A percentile compares a stretch with the other conserved stretches of the same genome.
Evolutionary conservation across 1,140 invertebrate genomes (phyloP).

Genomic region (Trialeurodes vaporariorum): DNA sequence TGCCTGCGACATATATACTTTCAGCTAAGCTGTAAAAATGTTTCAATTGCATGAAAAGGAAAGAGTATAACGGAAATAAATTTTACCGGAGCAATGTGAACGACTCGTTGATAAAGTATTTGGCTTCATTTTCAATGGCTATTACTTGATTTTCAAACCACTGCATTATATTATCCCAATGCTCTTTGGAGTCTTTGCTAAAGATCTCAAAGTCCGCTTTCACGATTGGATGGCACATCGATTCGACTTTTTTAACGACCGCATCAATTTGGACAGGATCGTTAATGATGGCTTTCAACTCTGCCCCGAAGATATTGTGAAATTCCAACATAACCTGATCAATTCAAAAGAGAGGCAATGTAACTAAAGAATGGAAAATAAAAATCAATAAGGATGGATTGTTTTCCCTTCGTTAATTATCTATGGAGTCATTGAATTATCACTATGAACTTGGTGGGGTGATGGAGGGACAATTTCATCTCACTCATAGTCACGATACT

Average conservation of each 20-base stretch:
- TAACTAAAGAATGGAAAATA: constrained; percentile 6
- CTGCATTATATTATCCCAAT: constrained; percentile 68
- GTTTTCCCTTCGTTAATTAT: too few species aligned
- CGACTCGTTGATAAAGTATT: constrained; percentile 71
- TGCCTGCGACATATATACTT: too few species aligned
- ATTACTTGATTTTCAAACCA: constrained; percentile 60
- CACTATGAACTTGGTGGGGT: too few species aligned
- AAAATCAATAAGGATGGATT: too few species aligned
- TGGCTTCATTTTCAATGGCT: constrained; percentile 65
- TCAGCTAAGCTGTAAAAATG: too few species aligned
- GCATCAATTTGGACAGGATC: constrained; percentile 74
- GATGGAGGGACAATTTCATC: too few species aligned
- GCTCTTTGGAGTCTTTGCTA: constrained; percentile 54
- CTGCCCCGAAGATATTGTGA: constrained; percentile 74
- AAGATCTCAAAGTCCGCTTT: constrained; percentile 73
- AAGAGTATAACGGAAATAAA: too few species aligned
- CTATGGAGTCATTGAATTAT: too few species aligned
- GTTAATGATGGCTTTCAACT: constrained; percentile 71
- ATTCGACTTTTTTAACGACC: constrained; percentile 56
- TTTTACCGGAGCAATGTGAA: constrained; percentile 55
- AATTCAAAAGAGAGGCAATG: constrained; percentile 7
- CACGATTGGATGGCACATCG: constrained; percentile 57
- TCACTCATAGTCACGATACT: too few species aligned
- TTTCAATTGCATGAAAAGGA: too few species aligned
- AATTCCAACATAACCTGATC: constrained; percentile 64